A percentile compares a stretch with the other conserved stretches of the same genome.
phyloP scores from a whole-genome alignment of 1,140 invertebrate species.

The Trachymyrmex cornetzi region DNA sequence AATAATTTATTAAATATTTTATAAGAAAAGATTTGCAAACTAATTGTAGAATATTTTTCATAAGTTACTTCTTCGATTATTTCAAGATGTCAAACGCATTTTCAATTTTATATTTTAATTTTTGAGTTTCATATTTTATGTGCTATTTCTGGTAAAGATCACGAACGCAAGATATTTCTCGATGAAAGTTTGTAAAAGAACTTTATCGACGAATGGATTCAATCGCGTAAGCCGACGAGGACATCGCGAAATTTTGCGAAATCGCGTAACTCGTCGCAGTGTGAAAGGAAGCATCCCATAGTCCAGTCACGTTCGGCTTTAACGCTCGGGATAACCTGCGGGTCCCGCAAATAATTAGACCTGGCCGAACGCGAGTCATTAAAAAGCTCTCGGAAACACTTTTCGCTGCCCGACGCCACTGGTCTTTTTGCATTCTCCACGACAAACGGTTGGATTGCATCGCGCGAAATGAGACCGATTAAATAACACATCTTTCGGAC shows the following conservation, averaged over 20 bases:
- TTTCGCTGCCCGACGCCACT: conserved; percentile 59
- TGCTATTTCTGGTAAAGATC: background rate
- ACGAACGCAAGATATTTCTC: background rate
- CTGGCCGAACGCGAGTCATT: conserved; percentile 75
- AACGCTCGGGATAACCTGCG: conserved; percentile 74
- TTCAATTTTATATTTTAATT: background rate
- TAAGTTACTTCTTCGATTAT: background rate
- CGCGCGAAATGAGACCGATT: conserved; percentile 20
- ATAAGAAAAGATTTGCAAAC: background rate
- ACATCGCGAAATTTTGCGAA: conserved; percentile 38
- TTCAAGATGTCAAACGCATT: background rate
- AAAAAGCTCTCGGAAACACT: conserved; percentile 80
- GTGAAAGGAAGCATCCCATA: conserved; percentile 60
- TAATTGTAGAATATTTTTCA: background rate
- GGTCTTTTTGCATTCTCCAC: conserved; percentile 26
- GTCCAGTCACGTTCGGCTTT: conserved; percentile 76
- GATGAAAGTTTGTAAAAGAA: background rate
- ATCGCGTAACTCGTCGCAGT: conserved; percentile 14
- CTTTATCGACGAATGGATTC: background rate
- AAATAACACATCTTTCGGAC: conserved; percentile 2
- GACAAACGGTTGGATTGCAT: conserved; percentile 13
- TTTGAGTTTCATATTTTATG: background rate
- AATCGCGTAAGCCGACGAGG: background rate
- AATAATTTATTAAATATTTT: conserved; percentile 2
- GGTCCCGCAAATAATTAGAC: conserved; percentile 78